Base-by-base conservation (phyloP, 2,113 vertebrate species). In the Rynchops niger region DNA sequence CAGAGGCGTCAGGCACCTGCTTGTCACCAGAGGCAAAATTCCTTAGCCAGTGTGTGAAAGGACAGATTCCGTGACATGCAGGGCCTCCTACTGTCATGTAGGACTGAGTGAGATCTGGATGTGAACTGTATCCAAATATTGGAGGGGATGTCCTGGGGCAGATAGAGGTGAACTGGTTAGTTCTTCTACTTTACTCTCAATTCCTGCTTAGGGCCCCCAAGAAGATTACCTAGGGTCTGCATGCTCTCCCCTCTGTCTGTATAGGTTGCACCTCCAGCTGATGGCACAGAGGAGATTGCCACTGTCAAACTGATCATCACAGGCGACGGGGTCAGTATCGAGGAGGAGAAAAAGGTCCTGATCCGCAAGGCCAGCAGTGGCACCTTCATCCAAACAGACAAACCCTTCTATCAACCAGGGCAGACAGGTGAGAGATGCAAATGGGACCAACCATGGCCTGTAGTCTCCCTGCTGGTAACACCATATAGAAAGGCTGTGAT, bases 331-430 rank as follows among this genome's bases (percentile, higher is more conserved):
- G 15, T 97, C 86, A 86, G 8, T 50, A 52, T 96, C 20, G 74
- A 97, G 34, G 96, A 98, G 88, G 94, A 95, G 76, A 97, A 98
- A 78, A 94, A 88, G 3, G 95, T 97, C 36, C 81, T 98, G 38
- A 97, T 98, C 70, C 89, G 32, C 47, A 97, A 95, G 84, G 50
- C 88, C 34, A 65, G 50, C 32, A 93, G 27, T 15, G 94, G 97
- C 43, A 84, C 91, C 13, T 97, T 98, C 81, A 81, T 98, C 52
- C 98, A 98, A 76, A 98, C 97, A 22, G 98, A 98, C 82, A 97
- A 97, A 67, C 90, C 95, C 14, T 2, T 92, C 62, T 98, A 98
- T 55, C 85, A 66, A 7, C 95, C 97, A 26, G 94, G 97, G 34
- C 66, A 97, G 82, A 93, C 66, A 94, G 85, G 95, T 96, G 55